A percentile compares a stretch with the other conserved stretches of the same genome.
These are phyloP conservation scores for Entomyzon cyanotis DNA, from an alignment of 2,113 vertebrate genomes.

Conservation along the genomic window DNA sequence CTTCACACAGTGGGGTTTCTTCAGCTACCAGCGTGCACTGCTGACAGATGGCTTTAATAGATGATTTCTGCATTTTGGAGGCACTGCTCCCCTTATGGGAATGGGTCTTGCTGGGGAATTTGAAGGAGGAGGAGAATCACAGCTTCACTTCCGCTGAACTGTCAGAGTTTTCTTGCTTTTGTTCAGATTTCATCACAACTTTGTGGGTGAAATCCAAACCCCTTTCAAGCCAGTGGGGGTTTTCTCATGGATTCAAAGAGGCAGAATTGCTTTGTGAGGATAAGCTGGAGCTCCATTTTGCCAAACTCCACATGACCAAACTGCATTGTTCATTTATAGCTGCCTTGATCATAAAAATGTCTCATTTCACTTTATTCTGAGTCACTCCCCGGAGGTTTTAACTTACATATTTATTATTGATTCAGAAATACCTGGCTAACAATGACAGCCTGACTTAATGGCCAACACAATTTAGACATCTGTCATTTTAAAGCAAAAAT, in stretches of 20 bases:
- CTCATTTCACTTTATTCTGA: slow-evolving; percentile 26
- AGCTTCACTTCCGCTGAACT: not conserved
- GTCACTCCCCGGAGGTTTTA: not conserved
- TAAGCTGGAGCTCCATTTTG: slow-evolving; percentile 42
- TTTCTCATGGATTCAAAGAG: slow-evolving; percentile 44
- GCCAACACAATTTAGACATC: not conserved
- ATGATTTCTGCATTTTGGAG: not conserved
- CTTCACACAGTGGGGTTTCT: not conserved
- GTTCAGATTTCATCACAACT: slow-evolving; percentile 38
- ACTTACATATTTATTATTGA: slow-evolving; percentile 42
- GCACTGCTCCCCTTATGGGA: not conserved
- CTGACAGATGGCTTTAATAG: not conserved
- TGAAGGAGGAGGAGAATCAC: slow-evolving; percentile 23
- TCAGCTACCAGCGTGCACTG: not conserved
- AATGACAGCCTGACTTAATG: not conserved
- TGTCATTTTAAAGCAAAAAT: not conserved
- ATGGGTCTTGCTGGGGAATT: not conserved
- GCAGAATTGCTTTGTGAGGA: slow-evolving; percentile 21
- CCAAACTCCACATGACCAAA: slow-evolving; percentile 22
- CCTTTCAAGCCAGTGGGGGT: slow-evolving; percentile 30
- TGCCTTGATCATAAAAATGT: slow-evolving; percentile 30
- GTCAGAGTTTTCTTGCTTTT: slow-evolving; percentile 2
- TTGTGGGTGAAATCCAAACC: slow-evolving; percentile 29
- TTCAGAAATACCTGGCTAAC: not conserved
- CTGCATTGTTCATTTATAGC: slow-evolving; percentile 15